Conservation (phyloP, 2,888 invertebrate genomes). For the Tinea trinotella region DNA sequence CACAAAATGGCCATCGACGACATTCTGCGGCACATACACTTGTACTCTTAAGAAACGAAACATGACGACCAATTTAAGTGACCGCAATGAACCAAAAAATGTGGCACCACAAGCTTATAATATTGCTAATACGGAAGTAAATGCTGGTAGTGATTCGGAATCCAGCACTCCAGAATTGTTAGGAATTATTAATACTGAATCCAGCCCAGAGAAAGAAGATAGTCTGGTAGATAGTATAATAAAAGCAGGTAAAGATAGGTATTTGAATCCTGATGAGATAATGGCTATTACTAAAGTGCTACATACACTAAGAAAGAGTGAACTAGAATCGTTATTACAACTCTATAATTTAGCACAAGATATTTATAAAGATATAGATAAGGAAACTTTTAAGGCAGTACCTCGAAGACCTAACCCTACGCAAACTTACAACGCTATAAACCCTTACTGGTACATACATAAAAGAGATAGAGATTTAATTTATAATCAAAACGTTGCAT, state of each 20-base stretch:
- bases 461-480: background rate
- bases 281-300: slow-evolving; percentile 44
- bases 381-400: background rate
- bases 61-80: slow-evolving; percentile 15
- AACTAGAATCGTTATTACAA: slow-evolving; percentile 55
- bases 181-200: too few relatives aligned
- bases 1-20: slow-evolving; percentile 50
- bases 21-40: slow-evolving; percentile 60
- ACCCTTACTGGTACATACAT: slow-evolving; percentile 42
- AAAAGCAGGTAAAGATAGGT: slow-evolving; percentile 34
- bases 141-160: too few relatives aligned
- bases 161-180: slow-evolving; percentile 13
- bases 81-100: too few relatives aligned
- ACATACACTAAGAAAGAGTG: slow-evolving; percentile 51
- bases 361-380: slow-evolving; percentile 52
- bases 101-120: too few relatives aligned
- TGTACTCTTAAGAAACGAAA: slow-evolving; percentile 46
- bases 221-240: background rate
- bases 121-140: too few relatives aligned
- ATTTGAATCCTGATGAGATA: slow-evolving; percentile 49
- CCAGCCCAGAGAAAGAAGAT: background rate
- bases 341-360: slow-evolving; percentile 59
- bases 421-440: background rate
- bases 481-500: background rate
- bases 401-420: background rate